phyloP scores from a whole-genome alignment of 2,888 invertebrate species.

The Thereva nobilitata region DNA sequence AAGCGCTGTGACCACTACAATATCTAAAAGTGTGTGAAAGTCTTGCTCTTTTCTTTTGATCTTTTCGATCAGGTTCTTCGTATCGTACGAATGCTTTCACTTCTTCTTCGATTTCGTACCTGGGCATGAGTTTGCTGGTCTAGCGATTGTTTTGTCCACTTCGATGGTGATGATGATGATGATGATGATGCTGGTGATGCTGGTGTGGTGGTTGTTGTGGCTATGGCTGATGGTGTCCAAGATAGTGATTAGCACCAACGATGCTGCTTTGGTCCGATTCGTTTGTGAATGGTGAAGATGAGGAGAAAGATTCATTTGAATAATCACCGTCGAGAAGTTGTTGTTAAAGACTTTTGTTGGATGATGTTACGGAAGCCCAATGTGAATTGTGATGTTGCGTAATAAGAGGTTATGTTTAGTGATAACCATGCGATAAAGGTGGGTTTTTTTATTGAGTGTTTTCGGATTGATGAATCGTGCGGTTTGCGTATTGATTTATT shows the following conservation, averaged over 20 bases:
- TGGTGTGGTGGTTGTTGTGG: too few relatives aligned
- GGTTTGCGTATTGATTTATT: too few relatives aligned
- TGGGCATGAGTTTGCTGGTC: slow-evolving; percentile 10
- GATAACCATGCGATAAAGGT: too few relatives aligned
- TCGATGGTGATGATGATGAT: not conserved
- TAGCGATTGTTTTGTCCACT: slow-evolving; percentile 12
- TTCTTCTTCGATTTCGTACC: slow-evolving; percentile 17
- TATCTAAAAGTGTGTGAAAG: slow-evolving; percentile 19
- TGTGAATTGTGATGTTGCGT: not conserved
- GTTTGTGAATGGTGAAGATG: slow-evolving; percentile 1
- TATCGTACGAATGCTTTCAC: slow-evolving; percentile 7
- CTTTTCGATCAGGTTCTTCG: slow-evolving; percentile 18
- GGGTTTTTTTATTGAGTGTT: too few relatives aligned
- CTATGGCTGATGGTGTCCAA: slow-evolving; percentile 1
- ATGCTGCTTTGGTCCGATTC: not conserved
- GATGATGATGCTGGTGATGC: too few relatives aligned
- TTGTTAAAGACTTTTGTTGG: slow-evolving; percentile 11
- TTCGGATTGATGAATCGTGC: too few relatives aligned
- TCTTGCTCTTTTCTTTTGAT: slow-evolving; percentile 5
- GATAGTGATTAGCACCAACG: slow-evolving; percentile 6
- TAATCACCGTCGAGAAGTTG: not conserved
- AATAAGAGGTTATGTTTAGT: too few relatives aligned
- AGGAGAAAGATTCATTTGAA: slow-evolving; percentile 23
- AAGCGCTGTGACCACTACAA: not conserved
- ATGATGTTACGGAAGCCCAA: slow-evolving; percentile 22